Percentiles rank a stretch among this genome's conserved stretches.
These are phyloP conservation scores for Salminus brasiliensis DNA, from an alignment of 2,113 vertebrate species.

Conservation along the genomic window DNA sequence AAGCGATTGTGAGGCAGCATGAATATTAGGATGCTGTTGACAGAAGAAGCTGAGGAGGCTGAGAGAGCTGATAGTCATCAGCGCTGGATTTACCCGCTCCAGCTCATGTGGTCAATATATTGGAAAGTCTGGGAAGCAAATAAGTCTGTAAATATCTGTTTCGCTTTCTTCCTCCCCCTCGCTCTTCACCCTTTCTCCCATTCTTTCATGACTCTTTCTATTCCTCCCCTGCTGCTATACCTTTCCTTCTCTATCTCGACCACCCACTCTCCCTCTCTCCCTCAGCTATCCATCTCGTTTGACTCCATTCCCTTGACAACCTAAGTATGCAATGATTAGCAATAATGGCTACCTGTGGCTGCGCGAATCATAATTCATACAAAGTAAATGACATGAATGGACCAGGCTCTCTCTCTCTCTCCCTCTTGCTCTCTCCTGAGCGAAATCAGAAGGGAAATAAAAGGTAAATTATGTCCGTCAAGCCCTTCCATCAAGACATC, in stretches of 20 bases:
- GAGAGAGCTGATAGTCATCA: background rate
- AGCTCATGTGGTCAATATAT: slow-evolving; percentile 17
- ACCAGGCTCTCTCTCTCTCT: slow-evolving; percentile 31
- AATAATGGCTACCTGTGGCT: slow-evolving; percentile 57
- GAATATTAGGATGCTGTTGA: background rate
- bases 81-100: slow-evolving; percentile 22
- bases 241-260: slow-evolving; percentile 4
- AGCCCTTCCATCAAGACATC: slow-evolving; percentile 46
- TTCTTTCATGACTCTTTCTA: slow-evolving; percentile 44
- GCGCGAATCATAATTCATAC: slow-evolving; percentile 53
- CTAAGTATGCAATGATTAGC: slow-evolving; percentile 58
- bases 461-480: slow-evolving; percentile 52
- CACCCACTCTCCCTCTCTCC: slow-evolving; percentile 50
- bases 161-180: background rate
- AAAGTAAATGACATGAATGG: slow-evolving; percentile 52
- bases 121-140: background rate
- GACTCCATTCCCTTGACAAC: slow-evolving; percentile 55
- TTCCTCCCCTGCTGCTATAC: slow-evolving; percentile 11
- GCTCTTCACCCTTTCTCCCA: background rate
- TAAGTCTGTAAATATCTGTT: background rate
- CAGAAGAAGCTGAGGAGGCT: background rate
- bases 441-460: slow-evolving; percentile 53
- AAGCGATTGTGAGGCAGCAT: background rate
- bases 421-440: too few relatives aligned
- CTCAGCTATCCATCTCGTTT: slow-evolving; percentile 19